phyloP scores from a whole-genome alignment of 2,113 vertebrate genomes.

The Hyperopisus bebe region DNA sequence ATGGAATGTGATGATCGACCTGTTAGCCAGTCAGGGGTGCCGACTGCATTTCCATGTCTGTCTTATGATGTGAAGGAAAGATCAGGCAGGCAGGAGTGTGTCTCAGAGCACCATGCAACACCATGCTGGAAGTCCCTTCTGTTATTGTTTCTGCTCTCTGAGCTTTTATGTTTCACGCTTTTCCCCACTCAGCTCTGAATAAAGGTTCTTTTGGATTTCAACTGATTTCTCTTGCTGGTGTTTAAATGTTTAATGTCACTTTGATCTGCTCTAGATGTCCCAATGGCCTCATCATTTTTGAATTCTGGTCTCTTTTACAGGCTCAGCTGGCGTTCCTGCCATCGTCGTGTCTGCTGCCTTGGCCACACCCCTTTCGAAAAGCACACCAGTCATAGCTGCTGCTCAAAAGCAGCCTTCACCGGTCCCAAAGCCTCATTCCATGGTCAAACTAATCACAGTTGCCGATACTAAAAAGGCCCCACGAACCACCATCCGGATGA shows the following conservation, averaged over 20 bases:
- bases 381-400: constrained; percentile 27
- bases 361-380: constrained; percentile 41
- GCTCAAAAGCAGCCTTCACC: constrained; percentile 15
- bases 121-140: not conserved
- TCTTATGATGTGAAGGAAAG: not conserved
- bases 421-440: not conserved
- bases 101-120: not conserved
- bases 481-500: constrained; percentile 14
- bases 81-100: not conserved
- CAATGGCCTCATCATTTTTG: not conserved
- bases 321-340: constrained; percentile 43
- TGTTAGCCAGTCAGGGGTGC: not conserved
- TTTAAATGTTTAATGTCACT: not conserved
- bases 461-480: not conserved
- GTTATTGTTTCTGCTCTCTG: not conserved
- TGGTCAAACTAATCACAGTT: not conserved
- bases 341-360: constrained; percentile 53
- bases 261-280: not conserved
- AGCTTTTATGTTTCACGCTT: not conserved
- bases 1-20: not conserved
- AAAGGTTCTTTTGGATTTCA: not conserved
- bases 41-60: not conserved
- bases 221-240: not conserved
- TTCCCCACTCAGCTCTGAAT: not conserved
- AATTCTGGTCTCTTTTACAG: not conserved